phyloP scores from a whole-genome alignment of 2,797 vertebrate genomes.

The Sebastes diploproa region DNA sequence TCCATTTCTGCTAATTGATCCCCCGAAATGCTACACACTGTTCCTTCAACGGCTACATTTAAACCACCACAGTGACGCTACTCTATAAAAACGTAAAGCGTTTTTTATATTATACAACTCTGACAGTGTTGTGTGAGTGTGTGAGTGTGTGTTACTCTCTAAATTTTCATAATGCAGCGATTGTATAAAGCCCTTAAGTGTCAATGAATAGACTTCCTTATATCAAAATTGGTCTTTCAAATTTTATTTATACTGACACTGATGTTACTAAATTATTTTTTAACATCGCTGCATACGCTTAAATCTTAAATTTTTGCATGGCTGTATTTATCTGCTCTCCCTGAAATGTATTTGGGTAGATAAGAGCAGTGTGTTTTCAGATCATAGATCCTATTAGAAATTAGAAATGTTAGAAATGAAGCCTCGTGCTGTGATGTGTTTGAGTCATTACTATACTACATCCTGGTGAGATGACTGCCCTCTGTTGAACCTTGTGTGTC shows the following conservation, averaged over 20 bases:
- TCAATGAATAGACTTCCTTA: background rate
- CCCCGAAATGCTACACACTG: too few species aligned
- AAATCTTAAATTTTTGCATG: constrained; percentile 55
- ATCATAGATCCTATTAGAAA: constrained; percentile 22
- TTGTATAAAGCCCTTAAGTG: background rate
- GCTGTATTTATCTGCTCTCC: constrained; percentile 47
- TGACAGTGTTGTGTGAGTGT: background rate
- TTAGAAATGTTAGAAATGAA: constrained; percentile 22
- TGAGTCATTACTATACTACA: constrained; percentile 11
- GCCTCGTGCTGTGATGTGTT: constrained; percentile 17
- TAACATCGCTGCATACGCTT: constrained; percentile 42
- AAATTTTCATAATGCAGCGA: constrained; percentile 8
- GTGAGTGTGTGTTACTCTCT: background rate
- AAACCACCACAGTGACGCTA: background rate
- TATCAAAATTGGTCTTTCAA: background rate
- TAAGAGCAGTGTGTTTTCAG: constrained; percentile 15
- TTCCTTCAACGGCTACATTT: background rate
- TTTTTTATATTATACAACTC: background rate
- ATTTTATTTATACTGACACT: background rate
- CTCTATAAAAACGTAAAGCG: background rate
- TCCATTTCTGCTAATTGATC: too few species aligned
- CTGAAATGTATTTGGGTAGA: constrained; percentile 10
- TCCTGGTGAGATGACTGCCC: constrained; percentile 29
- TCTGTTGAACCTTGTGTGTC: constrained; percentile 47
- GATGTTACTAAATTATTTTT: background rate